Percentiles rank a stretch among this genome's conserved stretches.
phyloP scores from a whole-genome alignment of 1,140 invertebrate genomes.

The Choristoneura fumiferana region DNA sequence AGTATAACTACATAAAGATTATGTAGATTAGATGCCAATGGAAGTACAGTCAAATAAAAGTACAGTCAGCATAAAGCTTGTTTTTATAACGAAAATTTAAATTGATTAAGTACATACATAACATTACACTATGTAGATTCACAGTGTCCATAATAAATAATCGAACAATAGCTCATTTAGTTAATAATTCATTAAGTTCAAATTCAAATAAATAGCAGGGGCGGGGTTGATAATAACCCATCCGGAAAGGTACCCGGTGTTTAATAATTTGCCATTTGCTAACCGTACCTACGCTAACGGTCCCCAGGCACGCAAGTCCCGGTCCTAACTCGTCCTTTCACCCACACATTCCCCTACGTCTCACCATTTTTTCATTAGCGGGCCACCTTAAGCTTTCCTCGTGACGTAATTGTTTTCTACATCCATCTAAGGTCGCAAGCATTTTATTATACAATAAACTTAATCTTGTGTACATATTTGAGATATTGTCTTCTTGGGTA shows the following conservation, averaged over 20 bases:
- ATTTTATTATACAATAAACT: background rate
- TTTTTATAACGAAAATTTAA: too few species aligned
- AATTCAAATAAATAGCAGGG: too few species aligned
- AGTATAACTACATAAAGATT: too few species aligned
- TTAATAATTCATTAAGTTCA: too few species aligned
- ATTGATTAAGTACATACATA: too few species aligned
- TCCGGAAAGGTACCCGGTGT: constrained; percentile 20
- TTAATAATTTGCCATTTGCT: constrained; percentile 27
- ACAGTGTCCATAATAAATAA: too few species aligned
- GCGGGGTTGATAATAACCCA: background rate
- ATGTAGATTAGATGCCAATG: too few species aligned
- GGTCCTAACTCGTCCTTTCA: constrained; percentile 35
- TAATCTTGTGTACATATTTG: background rate
- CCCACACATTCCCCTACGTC: constrained; percentile 39
- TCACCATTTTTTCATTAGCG: constrained; percentile 41
- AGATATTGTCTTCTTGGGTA: background rate
- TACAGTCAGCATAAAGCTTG: too few species aligned
- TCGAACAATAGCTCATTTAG: too few species aligned
- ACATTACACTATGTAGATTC: too few species aligned
- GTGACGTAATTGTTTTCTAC: constrained; percentile 16
- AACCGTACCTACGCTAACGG: constrained; percentile 25
- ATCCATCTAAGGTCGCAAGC: background rate
- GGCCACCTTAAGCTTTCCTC: constrained; percentile 25
- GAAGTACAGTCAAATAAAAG: too few species aligned
- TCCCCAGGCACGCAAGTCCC: constrained; percentile 5